Evolutionary conservation across 35 echinoderm and acorn worm genomes (phyloP), one percentile per base, ranked within the genome.

Genomic region (Patiria miniata): DNA sequence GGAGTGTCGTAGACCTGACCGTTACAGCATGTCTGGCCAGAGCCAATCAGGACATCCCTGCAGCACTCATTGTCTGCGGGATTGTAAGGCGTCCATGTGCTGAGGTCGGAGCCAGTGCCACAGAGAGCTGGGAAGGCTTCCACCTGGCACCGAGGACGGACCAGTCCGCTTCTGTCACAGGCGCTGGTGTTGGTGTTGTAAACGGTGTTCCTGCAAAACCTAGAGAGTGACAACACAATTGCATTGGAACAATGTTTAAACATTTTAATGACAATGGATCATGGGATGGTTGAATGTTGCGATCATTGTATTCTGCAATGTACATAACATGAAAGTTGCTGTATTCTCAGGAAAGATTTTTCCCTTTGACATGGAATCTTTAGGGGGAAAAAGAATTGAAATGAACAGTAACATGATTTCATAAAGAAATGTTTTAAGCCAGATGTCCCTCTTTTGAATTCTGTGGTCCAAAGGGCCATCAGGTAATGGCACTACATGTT

Each of bases 21-120:
- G 40, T 22, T 16, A 73, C 88, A 90, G 40, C 88, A 90, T 19
- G 88, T 90, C 81, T 90, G 39, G 42, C 88, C 88, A 2, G 21
- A 28, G 7, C 81, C 88, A 16, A 90, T 78, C 39, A 90, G 88
- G 8, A 16, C 10, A 0, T 55, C 60, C 18, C 81, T 81, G 56
- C 88, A 90, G 21, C 82, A 84, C 34, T 58, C 51, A 32, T 84
- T 53, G 29, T 84, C 82, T 59, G 37, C 51, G 12, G 55, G 82
- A 58, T 84, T 53, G 82, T 84, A 84, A 3, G 82, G 82, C n/a
- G n/a, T 36, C 51, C 30, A 60, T 3, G 36, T 36, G 37, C 82
- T 59, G 30, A 58, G 53, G 34, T 84, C 34, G n/a, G 82, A n/a
- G 28, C 65, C 65, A 23, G 65, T 73, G 38, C 82, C 53, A 39